Conservation (phyloP, 2,113 vertebrate species). For the Alexandromys fortis region DNA sequence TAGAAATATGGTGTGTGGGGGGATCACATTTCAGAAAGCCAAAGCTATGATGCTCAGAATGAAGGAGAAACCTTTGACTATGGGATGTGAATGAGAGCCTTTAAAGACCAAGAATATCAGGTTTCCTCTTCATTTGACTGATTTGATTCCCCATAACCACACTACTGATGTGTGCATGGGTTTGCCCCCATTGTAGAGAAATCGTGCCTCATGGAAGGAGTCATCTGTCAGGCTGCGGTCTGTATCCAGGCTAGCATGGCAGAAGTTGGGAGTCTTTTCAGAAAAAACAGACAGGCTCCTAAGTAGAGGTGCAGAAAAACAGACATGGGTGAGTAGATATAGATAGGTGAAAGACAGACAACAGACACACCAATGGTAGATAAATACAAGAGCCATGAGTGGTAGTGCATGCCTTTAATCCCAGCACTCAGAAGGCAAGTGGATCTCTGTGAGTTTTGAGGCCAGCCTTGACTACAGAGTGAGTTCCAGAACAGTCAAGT, state of each 20-base stretch:
- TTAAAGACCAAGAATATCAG: neutral
- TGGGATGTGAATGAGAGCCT: neutral
- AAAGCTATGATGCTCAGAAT: neutral
- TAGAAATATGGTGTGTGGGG: neutral
- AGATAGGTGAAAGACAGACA: neutral
- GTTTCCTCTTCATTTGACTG: neutral
- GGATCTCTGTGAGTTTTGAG: neutral
- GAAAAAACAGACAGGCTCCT: neutral
- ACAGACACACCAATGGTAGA: neutral
- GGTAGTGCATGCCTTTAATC: neutral
- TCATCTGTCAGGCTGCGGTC: neutral
- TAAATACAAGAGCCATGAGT: neutral
- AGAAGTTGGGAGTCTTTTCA: conserved; percentile 18
- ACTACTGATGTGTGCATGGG: neutral
- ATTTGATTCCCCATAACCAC: neutral
- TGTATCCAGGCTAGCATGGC: neutral
- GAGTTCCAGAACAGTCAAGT: neutral
- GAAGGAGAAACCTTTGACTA: neutral
- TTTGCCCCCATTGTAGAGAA: neutral
- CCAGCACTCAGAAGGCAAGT: neutral
- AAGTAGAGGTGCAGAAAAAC: neutral
- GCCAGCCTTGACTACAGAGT: neutral
- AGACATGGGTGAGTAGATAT: neutral
- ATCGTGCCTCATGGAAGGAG: neutral
- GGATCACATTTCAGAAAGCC: conserved; percentile 8